Evolutionary conservation across 2,888 invertebrate genomes (phyloP).

Genomic region (Cerceris ruficornis): DNA sequence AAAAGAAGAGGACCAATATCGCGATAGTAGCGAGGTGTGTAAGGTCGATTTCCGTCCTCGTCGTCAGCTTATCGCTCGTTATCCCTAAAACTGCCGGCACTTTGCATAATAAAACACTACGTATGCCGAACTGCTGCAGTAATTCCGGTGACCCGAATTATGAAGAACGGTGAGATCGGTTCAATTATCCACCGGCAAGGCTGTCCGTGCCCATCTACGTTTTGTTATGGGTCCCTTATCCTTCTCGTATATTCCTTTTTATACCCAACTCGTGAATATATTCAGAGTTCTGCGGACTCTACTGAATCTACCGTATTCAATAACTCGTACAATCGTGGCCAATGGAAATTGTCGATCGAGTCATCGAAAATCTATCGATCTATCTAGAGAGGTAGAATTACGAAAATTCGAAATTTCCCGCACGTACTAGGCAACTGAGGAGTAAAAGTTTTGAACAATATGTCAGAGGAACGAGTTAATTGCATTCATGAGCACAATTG

Average conservation of each 20-base stretch:
- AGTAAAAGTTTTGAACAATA: no score
- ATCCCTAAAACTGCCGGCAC: slow-evolving; percentile 42
- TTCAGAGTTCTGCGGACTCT: not conserved
- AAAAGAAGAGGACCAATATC: slow-evolving; percentile 45
- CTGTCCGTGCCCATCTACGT: slow-evolving; percentile 25
- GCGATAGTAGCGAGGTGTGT: slow-evolving; percentile 34
- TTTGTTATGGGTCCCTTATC: slow-evolving; percentile 16
- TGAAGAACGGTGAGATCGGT: slow-evolving; percentile 46
- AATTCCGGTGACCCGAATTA: slow-evolving; percentile 54
- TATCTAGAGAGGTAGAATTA: no score
- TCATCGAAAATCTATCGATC: no score
- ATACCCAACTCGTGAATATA: not conserved
- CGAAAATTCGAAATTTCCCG: no score
- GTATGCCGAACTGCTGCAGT: slow-evolving; percentile 49
- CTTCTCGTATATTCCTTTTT: slow-evolving; percentile 10
- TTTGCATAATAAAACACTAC: slow-evolving; percentile 63
- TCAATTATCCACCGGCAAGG: slow-evolving; percentile 41
- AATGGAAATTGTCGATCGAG: not conserved
- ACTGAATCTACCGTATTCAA: not conserved
- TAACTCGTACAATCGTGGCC: not conserved
- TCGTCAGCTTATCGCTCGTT: slow-evolving; percentile 58
- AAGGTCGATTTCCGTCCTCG: slow-evolving; percentile 45
- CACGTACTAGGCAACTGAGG: no score
- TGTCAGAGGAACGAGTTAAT: no score
- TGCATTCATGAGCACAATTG: no score